phyloP scores from a whole-genome alignment of 2,113 vertebrate genomes.

The Nanorana parkeri region DNA sequence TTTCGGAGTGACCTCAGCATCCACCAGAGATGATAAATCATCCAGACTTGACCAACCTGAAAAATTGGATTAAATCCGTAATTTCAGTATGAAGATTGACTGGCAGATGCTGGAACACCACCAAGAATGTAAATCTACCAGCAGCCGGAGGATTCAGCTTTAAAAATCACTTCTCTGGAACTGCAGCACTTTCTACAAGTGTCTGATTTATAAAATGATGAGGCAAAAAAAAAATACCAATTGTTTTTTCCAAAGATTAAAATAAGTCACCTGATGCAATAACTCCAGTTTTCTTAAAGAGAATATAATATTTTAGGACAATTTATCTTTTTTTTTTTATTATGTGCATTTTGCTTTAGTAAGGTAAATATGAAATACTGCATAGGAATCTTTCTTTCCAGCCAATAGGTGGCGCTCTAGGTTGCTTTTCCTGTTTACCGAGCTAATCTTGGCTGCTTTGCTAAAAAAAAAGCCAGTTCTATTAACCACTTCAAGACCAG shows the following conservation, averaged over 20 bases:
- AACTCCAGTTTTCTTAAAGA: neutral
- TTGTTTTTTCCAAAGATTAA: neutral
- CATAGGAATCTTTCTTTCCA: no score
- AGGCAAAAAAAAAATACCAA: neutral
- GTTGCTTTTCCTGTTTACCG: no score
- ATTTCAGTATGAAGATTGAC: neutral
- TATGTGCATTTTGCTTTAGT: no score
- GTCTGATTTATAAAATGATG: neutral
- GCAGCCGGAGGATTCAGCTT: neutral
- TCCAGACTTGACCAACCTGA: neutral
- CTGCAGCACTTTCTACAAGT: neutral
- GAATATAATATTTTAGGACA: no score
- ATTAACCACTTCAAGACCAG: no score
- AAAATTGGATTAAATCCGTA: neutral
- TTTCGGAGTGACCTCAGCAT: neutral
- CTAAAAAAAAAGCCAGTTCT: no score
- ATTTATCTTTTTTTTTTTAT: no score
- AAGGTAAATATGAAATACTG: no score
- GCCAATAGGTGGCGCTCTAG: no score
- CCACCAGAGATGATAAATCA: neutral
- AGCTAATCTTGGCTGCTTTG: no score
- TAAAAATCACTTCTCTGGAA: neutral
- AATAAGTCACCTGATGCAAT: neutral
- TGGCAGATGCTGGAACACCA: slow-evolving; percentile 1
- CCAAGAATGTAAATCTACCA: neutral